Conservation (phyloP, 2,888 invertebrate species). For the Eumerus sabulonum region DNA sequence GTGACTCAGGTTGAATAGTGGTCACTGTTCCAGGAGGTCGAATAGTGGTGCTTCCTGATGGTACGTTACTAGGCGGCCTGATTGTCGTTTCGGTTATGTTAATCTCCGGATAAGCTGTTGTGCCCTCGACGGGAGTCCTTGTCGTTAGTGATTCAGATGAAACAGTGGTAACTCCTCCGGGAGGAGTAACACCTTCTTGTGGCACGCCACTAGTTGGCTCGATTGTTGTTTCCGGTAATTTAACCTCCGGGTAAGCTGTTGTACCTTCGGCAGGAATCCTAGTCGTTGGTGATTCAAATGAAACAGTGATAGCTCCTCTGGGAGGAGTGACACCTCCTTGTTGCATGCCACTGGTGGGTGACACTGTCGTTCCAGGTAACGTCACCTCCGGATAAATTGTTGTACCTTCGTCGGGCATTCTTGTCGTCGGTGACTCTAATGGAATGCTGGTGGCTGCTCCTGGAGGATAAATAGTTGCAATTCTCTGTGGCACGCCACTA, state of each 20-base stretch:
- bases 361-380: neutral
- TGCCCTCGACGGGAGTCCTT: constrained; percentile 1
- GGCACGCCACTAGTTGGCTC: neutral
- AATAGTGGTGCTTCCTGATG: neutral
- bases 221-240: neutral
- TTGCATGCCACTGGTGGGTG: constrained; percentile 4
- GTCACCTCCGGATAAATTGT: neutral
- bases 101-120: neutral
- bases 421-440: neutral
- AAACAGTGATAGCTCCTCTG: constrained; percentile 7
- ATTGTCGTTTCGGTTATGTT: neutral
- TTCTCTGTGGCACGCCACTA: neutral
- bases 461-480: neutral
- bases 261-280: constrained; percentile 5
- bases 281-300: neutral
- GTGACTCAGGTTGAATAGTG: neutral
- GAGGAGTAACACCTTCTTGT: neutral
- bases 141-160: too few species aligned
- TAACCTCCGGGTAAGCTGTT: neutral
- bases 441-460: neutral
- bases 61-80: neutral
- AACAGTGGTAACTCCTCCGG: neutral
- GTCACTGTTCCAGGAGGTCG: neutral
- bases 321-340: neutral
- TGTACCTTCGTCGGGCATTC: constrained; percentile 5